These are phyloP conservation scores for Pachycephala philippinensis DNA, from an alignment of 2,113 vertebrate species.

Conservation along the genomic window DNA sequence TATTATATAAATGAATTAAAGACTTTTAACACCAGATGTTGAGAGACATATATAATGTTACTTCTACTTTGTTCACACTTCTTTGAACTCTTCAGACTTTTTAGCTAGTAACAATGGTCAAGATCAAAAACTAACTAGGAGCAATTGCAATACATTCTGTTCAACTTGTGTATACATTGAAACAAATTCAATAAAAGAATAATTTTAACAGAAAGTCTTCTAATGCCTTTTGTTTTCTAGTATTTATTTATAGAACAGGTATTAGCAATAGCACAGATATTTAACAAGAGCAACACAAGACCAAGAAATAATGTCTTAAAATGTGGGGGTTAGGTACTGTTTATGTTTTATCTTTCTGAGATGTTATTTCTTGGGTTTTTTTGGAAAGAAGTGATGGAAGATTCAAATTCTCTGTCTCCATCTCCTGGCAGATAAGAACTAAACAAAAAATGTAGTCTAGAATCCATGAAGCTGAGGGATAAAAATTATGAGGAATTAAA, in stretches of 20 bases:
- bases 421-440: constrained; percentile 22
- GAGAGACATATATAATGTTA: not conserved
- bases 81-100: not conserved
- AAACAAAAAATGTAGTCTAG: not conserved
- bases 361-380: not conserved
- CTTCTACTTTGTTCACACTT: not conserved
- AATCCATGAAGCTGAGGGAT: not conserved
- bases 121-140: not conserved
- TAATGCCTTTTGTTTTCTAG: not conserved
- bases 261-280: not conserved
- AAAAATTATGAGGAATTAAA: not conserved
- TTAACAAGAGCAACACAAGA: not conserved
- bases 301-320: not conserved
- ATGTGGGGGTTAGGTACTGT: not conserved
- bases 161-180: not conserved
- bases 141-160: not conserved
- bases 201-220: not conserved
- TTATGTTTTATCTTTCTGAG: not conserved
- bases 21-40: not conserved
- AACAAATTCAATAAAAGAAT: not conserved
- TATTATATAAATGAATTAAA: not conserved
- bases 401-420: constrained; percentile 47
- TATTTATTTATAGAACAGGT: not conserved
- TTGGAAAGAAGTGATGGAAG: not conserved
- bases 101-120: not conserved